phyloP scores from a whole-genome alignment of 2,797 vertebrate genomes.

The Sebastes elongatus region DNA sequence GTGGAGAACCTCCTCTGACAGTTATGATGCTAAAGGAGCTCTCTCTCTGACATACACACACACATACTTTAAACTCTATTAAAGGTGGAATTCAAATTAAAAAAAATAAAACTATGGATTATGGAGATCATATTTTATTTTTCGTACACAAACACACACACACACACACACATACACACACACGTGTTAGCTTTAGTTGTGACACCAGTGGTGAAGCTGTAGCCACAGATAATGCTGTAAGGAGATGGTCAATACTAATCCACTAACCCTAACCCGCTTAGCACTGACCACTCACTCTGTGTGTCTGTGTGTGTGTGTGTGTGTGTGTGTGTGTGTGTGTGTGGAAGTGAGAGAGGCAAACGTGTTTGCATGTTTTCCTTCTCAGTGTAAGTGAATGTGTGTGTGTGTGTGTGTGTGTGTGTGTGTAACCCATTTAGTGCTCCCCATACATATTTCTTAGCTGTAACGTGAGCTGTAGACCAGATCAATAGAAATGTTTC shows the following conservation, averaged over 20 bases:
- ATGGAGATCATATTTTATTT: neutral
- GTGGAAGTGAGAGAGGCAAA: slow-evolving; percentile 39
- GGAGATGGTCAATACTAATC: slow-evolving; percentile 94
- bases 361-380: slow-evolving; percentile 53
- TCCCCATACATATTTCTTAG: slow-evolving; percentile 75
- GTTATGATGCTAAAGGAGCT: slow-evolving; percentile 72
- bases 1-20: slow-evolving; percentile 63
- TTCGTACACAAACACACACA: neutral
- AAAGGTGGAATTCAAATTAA: neutral
- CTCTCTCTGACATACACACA: neutral
- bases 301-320: slow-evolving; percentile 24
- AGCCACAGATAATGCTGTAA: slow-evolving; percentile 92
- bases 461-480: slow-evolving; percentile 88
- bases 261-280: slow-evolving; percentile 94
- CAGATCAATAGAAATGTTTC: slow-evolving; percentile 98
- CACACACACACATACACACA: slow-evolving; percentile 21
- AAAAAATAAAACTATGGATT: neutral
- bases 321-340: slow-evolving; percentile 30
- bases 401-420: slow-evolving; percentile 20
- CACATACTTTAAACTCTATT: neutral
- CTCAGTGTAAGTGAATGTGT: slow-evolving; percentile 34
- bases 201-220: slow-evolving; percentile 58
- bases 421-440: slow-evolving; percentile 65
- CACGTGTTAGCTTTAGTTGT: slow-evolving; percentile 35
- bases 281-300: slow-evolving; percentile 88